A percentile compares a stretch with the other conserved stretches of the same genome.
These are phyloP conservation scores for Anomalospiza imberbis DNA, from an alignment of 2,797 vertebrate species.

Conservation along the genomic window DNA sequence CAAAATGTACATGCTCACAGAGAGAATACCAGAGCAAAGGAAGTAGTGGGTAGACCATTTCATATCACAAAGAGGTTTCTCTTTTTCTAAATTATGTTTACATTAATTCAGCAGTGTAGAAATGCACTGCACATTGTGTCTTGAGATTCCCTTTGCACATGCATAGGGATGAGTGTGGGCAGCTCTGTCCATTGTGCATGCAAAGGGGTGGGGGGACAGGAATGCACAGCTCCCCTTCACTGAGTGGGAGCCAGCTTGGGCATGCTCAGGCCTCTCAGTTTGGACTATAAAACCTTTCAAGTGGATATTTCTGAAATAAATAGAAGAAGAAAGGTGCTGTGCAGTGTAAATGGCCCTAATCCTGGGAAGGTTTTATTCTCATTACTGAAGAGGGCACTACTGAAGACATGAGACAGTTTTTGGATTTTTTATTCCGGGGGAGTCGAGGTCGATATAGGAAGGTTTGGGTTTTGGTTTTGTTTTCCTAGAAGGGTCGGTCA, in stretches of 20 bases:
- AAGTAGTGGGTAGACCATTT: neutral
- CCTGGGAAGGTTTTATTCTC: neutral
- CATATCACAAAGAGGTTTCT: neutral
- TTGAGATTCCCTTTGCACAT: neutral
- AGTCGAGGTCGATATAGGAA: rapidly evolving
- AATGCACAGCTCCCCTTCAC: neutral
- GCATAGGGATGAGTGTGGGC: neutral
- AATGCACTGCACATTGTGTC: neutral
- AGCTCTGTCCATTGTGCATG: neutral
- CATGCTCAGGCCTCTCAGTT: neutral
- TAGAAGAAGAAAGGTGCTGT: neutral
- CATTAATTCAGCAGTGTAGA: neutral
- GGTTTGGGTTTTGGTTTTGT: neutral
- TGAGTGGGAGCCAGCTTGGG: neutral
- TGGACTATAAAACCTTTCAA: neutral
- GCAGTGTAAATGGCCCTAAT: neutral
- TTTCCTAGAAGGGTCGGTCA: neutral
- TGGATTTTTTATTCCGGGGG: rapidly evolving
- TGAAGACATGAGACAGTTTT: neutral
- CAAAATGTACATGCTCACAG: rapidly evolving
- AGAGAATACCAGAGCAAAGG: neutral
- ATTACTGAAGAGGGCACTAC: neutral
- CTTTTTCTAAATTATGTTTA: neutral
- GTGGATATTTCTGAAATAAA: neutral
- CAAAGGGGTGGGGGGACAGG: neutral